Base-by-base conservation (phyloP, 1,140 invertebrate genomes). In the Zelostemma sp. region DNA sequence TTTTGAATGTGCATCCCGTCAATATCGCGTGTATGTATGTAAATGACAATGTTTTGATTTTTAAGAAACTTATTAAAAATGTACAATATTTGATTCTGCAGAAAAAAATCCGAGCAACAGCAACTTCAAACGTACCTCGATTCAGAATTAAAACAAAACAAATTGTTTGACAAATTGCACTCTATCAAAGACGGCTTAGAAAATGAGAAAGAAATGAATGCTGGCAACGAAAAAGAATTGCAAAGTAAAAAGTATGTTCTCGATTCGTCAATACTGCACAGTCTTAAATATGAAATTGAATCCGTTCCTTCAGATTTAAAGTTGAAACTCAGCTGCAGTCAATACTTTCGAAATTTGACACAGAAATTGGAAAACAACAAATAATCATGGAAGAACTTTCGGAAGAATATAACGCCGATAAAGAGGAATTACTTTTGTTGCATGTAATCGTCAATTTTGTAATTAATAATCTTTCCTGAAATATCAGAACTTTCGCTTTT, bases 281-380 rank as follows among this genome's bases (percentile, higher is more conserved):
- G n/a, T n/a, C n/a, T n/a, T n/a, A n/a, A n/a, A n/a, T n/a, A n/a
- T n/a, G n/a, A n/a, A n/a, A n/a, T n/a, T n/a, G n/a, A n/a, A n/a
- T n/a, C n/a, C n/a, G n/a, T 28, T 28, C 25, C 3, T 28, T 8
- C 8, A 80, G 76, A 62, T 65, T 75, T 14, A 80, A 78, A 68
- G 17, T 67, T 4, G 72, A 74, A 57, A 72, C 71, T 1, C 72
- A 77, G 54, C 61, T 77, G 1, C 25, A 49, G 11, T 61, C 69
- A 12, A 33, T 77, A 17, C 70, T 77, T 17, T 63, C 28, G n/a
- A 77, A 77, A 59, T 80, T 62, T 31, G 74, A 80, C 17, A 56
- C 68, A 0, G 75, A 80, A 41, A 68, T 80, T 8, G 58, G 54
- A 6, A 74, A 74, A 6, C 55, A 74, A 6, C 55, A 57, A 31